phyloP scores from a whole-genome alignment of 2,797 vertebrate species.

The Chromobotia macracanthus region DNA sequence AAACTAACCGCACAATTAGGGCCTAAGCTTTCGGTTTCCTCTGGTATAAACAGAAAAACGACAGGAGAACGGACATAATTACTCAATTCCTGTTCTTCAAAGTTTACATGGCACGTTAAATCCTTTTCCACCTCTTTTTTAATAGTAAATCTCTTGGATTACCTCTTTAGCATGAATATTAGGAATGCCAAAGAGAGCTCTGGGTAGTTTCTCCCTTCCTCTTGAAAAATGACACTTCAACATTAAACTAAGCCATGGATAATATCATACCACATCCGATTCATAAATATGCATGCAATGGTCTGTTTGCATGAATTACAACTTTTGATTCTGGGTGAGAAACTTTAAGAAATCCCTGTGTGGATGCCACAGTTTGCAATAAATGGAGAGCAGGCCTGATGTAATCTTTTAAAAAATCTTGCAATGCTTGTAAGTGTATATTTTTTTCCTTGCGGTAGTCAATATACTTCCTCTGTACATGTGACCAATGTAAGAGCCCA shows the following conservation, averaged over 20 bases:
- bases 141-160: constrained; percentile 56
- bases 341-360: background rate
- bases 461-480: constrained; percentile 24
- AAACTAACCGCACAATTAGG: constrained; percentile 76
- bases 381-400: background rate
- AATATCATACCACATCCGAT: background rate
- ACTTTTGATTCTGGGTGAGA: background rate
- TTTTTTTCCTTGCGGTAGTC: constrained; percentile 13
- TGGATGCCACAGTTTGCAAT: background rate
- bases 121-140: constrained; percentile 73
- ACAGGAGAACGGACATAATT: constrained; percentile 68
- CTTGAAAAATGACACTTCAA: constrained; percentile 1
- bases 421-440: constrained; percentile 17
- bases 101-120: constrained; percentile 75
- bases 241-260: background rate
- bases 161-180: constrained; percentile 49
- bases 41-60: constrained; percentile 70
- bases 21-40: constrained; percentile 70
- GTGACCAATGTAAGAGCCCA: background rate
- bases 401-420: background rate
- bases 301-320: no score
- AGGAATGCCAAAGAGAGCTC: constrained; percentile 42
- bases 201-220: constrained; percentile 23
- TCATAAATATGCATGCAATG: background rate
- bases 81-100: constrained; percentile 73